Percentiles rank a stretch among this genome's conserved stretches.
Evolutionary conservation across 2,113 vertebrate genomes (phyloP).

Genomic region (Centropristis striata): DNA sequence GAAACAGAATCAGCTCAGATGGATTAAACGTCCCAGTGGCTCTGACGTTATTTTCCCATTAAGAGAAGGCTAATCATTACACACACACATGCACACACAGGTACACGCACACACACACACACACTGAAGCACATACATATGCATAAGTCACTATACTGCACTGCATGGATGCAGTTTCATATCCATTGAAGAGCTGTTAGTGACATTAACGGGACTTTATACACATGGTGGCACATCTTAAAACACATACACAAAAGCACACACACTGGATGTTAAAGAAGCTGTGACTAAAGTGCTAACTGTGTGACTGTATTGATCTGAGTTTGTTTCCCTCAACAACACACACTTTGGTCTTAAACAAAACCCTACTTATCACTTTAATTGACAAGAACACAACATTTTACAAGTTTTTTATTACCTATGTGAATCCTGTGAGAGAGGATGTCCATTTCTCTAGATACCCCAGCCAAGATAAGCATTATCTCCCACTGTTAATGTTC

Average conservation of each 20-base stretch:
- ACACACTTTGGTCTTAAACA: conserved; percentile 37
- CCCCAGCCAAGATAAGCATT: too few species aligned
- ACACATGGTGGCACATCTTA: background rate
- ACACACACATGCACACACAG: conserved; percentile 34
- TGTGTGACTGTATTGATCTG: conserved; percentile 61
- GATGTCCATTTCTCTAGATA: background rate
- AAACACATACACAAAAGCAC: conserved; percentile 24
- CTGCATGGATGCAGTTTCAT: conserved; percentile 33
- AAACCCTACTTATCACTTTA: conserved; percentile 51
- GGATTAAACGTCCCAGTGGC: conserved; percentile 84
- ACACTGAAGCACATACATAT: conserved; percentile 33
- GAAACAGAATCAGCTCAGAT: conserved; percentile 86
- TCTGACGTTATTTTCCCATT: conserved; percentile 86
- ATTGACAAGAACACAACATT: conserved; percentile 31
- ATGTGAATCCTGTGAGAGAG: background rate
- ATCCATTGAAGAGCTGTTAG: conserved; percentile 35
- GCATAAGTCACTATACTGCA: conserved; percentile 9
- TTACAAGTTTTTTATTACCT: background rate
- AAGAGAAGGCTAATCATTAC: conserved; percentile 83
- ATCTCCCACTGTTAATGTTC: too few species aligned
- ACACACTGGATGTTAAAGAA: conserved; percentile 45
- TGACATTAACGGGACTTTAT: conserved; percentile 47
- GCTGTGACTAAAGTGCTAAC: conserved; percentile 53
- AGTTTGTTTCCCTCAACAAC: conserved; percentile 49
- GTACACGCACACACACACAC: conserved; percentile 15